Evolutionary conservation across 2,797 vertebrate species (phyloP).

Genomic region (Nannoperca obscura): DNA sequence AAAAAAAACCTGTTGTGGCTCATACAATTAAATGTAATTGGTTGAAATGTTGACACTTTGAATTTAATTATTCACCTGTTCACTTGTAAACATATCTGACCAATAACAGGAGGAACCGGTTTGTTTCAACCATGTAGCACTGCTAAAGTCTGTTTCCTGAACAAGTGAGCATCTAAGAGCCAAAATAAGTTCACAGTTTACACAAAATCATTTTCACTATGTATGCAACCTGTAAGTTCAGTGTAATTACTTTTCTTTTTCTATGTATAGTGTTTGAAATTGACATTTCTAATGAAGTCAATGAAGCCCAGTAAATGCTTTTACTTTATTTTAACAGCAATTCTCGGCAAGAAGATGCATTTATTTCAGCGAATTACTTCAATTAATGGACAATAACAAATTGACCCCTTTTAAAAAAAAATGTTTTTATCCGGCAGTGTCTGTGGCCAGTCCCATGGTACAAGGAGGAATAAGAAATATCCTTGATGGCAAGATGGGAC

Average conservation of each 20-base stretch:
- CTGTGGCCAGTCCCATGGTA: constrained; percentile 96
- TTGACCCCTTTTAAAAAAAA: background rate
- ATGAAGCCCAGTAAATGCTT: background rate
- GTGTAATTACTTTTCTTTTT: background rate
- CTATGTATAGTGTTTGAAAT: background rate
- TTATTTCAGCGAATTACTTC: background rate
- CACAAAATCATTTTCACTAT: background rate
- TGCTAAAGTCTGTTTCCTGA: background rate
- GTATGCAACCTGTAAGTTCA: background rate
- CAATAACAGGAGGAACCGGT: background rate
- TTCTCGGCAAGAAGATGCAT: too few relatives aligned
- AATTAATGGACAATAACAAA: background rate
- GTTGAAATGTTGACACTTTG: constrained; percentile 3
- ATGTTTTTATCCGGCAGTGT: constrained; percentile 79
- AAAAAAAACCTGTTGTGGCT: background rate
- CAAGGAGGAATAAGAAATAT: constrained; percentile 94
- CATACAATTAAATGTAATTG: background rate
- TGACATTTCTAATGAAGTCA: background rate
- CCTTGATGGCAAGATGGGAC: constrained; percentile 95
- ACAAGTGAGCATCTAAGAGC: background rate
- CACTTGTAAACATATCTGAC: constrained; percentile 6
- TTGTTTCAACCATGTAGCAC: background rate
- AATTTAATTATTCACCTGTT: background rate
- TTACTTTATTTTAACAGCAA: background rate
- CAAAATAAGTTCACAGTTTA: background rate